Evolutionary conservation across 2,797 vertebrate genomes (phyloP).

Genomic region (Melanotaenia pygmaea): DNA sequence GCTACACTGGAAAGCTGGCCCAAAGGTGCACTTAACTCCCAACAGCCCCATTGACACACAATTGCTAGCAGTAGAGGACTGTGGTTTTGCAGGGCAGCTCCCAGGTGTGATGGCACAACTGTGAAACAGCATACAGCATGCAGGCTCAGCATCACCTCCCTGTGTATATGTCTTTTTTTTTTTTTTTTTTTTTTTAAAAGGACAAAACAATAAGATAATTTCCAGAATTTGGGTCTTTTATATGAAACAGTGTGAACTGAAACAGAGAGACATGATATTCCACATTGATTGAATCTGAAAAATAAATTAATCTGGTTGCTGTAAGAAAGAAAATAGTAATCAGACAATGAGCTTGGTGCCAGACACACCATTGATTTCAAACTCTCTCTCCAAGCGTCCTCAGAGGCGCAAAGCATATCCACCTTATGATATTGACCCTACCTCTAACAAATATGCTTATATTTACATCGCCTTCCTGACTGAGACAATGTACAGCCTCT

Average conservation of each 20-base stretch:
- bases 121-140: constrained; percentile 11
- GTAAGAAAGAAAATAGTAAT: constrained; percentile 73
- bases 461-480: constrained; percentile 75
- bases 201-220: constrained; percentile 17
- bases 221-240: constrained; percentile 12
- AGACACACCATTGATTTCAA: constrained; percentile 75
- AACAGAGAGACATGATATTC: constrained; percentile 30
- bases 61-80: constrained; percentile 15
- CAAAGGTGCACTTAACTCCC: constrained; percentile 40
- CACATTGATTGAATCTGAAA: constrained; percentile 46
- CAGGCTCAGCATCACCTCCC: constrained; percentile 21
- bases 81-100: constrained; percentile 22
- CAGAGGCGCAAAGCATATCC: constrained; percentile 68
- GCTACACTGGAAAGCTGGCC: constrained; percentile 20
- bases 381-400: constrained; percentile 74
- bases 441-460: constrained; percentile 78
- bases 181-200: neutral
- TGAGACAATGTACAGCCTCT: constrained; percentile 67
- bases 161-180: neutral
- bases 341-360: constrained; percentile 68
- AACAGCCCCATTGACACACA: constrained; percentile 33
- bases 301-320: constrained; percentile 60
- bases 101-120: constrained; percentile 20
- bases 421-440: constrained; percentile 77
- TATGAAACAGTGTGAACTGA: constrained; percentile 2